These are phyloP conservation scores for Drosophila simulans DNA, from an alignment of 1,140 invertebrate species.

Conservation along the genomic window DNA sequence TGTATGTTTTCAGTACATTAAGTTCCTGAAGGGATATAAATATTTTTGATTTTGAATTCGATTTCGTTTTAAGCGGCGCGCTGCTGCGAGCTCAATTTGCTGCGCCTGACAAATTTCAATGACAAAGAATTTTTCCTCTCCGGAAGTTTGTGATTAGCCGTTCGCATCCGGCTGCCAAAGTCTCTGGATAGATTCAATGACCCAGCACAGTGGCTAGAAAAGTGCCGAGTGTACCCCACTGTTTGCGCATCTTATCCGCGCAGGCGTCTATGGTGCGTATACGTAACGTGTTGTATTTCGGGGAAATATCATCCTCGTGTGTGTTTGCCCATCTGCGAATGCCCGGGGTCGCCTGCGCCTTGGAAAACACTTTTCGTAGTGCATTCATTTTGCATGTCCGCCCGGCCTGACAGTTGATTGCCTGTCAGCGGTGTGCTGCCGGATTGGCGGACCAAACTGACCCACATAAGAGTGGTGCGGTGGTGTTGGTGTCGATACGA, in stretches of 20 bases:
- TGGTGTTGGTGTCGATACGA: conserved; percentile 26
- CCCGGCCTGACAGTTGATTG: conserved; percentile 70
- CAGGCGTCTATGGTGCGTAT: conserved; percentile 71
- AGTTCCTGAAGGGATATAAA: conserved; percentile 8
- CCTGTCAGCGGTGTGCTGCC: conserved; percentile 60
- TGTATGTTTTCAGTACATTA: too few relatives aligned
- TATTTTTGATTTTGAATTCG: conserved; percentile 60
- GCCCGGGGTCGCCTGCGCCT: conserved; percentile 25
- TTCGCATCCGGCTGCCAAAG: conserved; percentile 58
- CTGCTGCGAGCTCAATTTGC: conserved; percentile 74
- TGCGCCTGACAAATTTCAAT: conserved; percentile 76
- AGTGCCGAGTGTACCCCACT: neutral
- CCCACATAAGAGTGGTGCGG: conserved; percentile 56
- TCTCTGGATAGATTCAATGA: conserved; percentile 61
- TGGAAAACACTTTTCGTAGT: conserved; percentile 51
- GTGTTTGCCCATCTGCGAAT: conserved; percentile 45
- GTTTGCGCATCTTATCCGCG: conserved; percentile 70
- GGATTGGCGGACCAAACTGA: conserved; percentile 50
- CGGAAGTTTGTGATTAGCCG: conserved; percentile 83
- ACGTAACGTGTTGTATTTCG: conserved; percentile 58
- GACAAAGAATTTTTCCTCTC: conserved; percentile 80
- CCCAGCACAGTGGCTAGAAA: conserved; percentile 10
- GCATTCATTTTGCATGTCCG: conserved; percentile 59
- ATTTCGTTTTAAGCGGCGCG: conserved; percentile 48
- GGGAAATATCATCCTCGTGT: neutral